Percentiles rank a stretch among this genome's conserved stretches.
Evolutionary conservation across 1,140 invertebrate genomes (phyloP).

Genomic region (Rhizoglyphus robini): DNA sequence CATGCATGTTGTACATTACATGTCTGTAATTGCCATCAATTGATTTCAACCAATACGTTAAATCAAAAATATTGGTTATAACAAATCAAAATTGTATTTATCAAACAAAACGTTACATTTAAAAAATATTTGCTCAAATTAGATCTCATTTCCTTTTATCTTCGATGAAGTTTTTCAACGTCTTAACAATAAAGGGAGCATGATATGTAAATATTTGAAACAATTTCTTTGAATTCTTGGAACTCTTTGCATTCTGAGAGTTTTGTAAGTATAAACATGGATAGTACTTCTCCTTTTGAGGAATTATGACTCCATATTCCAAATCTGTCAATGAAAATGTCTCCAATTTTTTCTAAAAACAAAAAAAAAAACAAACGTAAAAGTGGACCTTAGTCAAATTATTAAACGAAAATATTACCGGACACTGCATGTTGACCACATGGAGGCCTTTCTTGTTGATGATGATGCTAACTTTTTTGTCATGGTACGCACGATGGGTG

Average conservation of each 20-base stretch:
- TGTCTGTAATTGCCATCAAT: no score
- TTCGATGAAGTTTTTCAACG: neutral
- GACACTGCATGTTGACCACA: constrained; percentile 7
- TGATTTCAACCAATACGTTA: no score
- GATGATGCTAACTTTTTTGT: neutral
- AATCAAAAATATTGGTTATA: no score
- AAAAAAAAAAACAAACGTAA: neutral
- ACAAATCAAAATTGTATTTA: no score
- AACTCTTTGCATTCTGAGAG: no score
- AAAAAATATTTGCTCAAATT: no score
- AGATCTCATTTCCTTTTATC: no score
- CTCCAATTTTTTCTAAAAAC: neutral
- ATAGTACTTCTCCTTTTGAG: neutral
- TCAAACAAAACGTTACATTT: no score
- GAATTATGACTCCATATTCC: neutral
- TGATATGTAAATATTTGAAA: constrained; percentile 1
- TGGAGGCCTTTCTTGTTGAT: constrained; percentile 1
- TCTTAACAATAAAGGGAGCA: neutral
- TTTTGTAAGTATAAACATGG: neutral
- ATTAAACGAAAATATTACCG: neutral
- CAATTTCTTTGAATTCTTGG: neutral
- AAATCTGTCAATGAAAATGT: neutral
- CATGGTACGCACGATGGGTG: neutral
- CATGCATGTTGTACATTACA: no score
- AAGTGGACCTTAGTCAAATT: neutral